Conservation (phyloP, 2,797 vertebrate species). For the Microctenopoma stevenorrisi region DNA sequence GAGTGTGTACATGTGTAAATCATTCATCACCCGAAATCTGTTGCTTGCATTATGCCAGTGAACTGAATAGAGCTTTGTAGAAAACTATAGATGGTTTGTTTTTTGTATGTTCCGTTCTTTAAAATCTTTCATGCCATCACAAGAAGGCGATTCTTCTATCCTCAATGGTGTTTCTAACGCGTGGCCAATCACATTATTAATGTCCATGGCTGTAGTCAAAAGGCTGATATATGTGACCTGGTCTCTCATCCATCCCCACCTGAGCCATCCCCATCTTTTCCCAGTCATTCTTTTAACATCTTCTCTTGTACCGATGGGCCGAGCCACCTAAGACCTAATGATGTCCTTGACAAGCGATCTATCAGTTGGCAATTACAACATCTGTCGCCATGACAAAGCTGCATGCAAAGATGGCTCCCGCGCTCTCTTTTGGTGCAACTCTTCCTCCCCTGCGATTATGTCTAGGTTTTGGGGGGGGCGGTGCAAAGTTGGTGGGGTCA, state of each 20-base stretch:
- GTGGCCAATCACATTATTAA: constrained; percentile 82
- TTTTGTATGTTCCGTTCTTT: constrained; percentile 48
- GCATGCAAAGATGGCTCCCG: constrained; percentile 78
- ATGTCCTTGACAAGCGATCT: constrained; percentile 83
- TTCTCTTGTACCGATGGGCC: constrained; percentile 64
- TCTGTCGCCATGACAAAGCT: constrained; percentile 84
- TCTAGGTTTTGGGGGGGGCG: constrained; percentile 61
- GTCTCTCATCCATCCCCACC: constrained; percentile 66
- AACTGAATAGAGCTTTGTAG: constrained; percentile 26
- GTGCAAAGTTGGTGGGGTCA: constrained; percentile 62
- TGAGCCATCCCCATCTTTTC: constrained; percentile 71
- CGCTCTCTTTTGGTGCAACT: constrained; percentile 68
- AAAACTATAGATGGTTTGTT: constrained; percentile 42
- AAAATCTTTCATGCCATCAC: constrained; percentile 66
- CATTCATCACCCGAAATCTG: constrained; percentile 32
- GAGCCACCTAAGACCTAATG: constrained; percentile 79
- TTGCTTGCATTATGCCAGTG: constrained; percentile 6
- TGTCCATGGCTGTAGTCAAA: constrained; percentile 75
- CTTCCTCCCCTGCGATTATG: constrained; percentile 80
- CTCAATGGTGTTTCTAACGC: constrained; percentile 70
- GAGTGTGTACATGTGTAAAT: constrained; percentile 28
- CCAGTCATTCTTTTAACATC: constrained; percentile 77
- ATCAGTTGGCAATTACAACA: constrained; percentile 91
- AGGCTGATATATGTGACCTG: constrained; percentile 77
- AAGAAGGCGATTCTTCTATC: constrained; percentile 67